A percentile compares a stretch with the other conserved stretches of the same genome.
phyloP scores from a whole-genome alignment of 2,888 invertebrate genomes.

The Rhimphoctona megacephalus region DNA sequence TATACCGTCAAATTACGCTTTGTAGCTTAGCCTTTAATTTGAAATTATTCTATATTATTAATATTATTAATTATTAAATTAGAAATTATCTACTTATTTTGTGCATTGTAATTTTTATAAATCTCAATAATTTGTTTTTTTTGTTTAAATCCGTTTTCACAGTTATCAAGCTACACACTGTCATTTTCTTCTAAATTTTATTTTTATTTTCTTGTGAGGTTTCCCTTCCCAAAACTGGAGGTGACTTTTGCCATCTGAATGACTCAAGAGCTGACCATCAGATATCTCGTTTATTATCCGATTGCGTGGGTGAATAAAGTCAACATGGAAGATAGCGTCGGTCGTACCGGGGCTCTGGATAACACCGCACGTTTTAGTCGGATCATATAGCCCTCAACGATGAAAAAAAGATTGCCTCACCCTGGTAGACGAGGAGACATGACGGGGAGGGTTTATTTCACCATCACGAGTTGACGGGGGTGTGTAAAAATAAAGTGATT shows the following conservation, averaged over 20 bases:
- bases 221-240: background rate
- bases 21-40: too few relatives aligned
- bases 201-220: constrained; percentile 2
- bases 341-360: constrained; percentile 30
- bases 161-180: background rate
- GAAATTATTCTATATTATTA: too few relatives aligned
- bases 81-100: too few relatives aligned
- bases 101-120: too few relatives aligned
- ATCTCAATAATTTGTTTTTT: background rate
- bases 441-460: constrained; percentile 49
- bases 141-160: background rate
- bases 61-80: too few relatives aligned
- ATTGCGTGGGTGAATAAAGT: constrained; percentile 49
- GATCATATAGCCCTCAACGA: constrained; percentile 25
- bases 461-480: constrained; percentile 35
- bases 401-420: constrained; percentile 30
- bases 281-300: constrained; percentile 65
- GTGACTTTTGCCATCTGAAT: constrained; percentile 18
- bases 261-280: constrained; percentile 62
- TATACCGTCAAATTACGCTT: too few relatives aligned
- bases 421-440: constrained; percentile 22
- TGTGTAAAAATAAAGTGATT: constrained; percentile 48
- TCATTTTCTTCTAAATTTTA: background rate
- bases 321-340: constrained; percentile 38
- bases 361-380: constrained; percentile 38